Evolutionary conservation across 2,797 vertebrate species (phyloP).

Genomic region (Tokudaia muenninki): DNA sequence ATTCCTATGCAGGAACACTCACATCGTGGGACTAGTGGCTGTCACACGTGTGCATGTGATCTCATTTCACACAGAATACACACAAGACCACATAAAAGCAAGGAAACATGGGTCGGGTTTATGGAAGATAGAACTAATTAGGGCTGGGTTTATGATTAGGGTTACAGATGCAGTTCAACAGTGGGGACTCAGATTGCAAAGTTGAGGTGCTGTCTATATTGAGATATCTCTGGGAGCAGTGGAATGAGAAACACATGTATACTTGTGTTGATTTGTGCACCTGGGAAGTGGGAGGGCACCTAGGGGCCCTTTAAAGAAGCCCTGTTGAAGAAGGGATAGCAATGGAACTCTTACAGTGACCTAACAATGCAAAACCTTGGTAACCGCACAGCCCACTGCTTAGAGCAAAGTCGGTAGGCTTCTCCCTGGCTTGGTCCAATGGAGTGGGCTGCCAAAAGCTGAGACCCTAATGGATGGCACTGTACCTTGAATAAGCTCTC

Average conservation of each 20-base stretch:
- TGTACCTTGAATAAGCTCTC: neutral
- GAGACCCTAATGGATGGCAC: neutral
- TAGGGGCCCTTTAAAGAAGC: neutral
- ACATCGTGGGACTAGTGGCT: neutral
- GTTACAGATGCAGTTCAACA: neutral
- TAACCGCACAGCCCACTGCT: no score
- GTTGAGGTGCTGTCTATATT: no score
- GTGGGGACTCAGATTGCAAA: neutral
- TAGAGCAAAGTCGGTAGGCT: no score
- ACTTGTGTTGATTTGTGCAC: neutral
- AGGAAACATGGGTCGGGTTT: neutral
- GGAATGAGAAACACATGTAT: no score
- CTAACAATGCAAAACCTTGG: no score
- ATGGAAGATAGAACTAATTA: neutral
- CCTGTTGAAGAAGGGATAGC: neutral
- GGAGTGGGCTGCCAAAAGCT: no score
- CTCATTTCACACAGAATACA: neutral
- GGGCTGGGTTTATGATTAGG: neutral
- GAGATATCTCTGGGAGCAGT: fast-evolving
- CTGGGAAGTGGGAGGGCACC: fast-evolving
- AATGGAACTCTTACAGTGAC: no score
- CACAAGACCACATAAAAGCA: neutral
- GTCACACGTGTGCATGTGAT: neutral
- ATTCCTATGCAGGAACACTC: neutral
- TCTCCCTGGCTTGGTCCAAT: no score